Evolutionary conservation across 2,888 invertebrate species (phyloP).

Genomic region (Graphium colonna): DNA sequence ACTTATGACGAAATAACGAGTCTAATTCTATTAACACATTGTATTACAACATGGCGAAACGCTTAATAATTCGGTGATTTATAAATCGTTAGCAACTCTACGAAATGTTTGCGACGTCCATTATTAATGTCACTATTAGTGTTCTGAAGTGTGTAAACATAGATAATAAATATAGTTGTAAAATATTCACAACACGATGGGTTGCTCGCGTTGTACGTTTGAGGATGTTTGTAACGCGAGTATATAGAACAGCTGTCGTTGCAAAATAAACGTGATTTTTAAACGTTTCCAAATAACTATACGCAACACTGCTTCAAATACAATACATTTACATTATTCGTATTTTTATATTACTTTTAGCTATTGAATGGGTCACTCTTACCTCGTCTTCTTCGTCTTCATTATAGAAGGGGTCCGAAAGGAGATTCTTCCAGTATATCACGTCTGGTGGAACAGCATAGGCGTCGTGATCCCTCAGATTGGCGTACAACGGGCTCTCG

Average conservation of each 20-base stretch:
- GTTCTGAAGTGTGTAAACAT: not conserved
- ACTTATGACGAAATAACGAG: not conserved
- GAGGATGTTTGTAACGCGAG: not conserved
- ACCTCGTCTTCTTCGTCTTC: constrained; percentile 80
- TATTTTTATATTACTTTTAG: too few species aligned
- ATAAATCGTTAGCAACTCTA: not conserved
- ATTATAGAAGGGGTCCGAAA: constrained; percentile 70
- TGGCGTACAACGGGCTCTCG: constrained; percentile 71
- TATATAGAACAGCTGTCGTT: not conserved
- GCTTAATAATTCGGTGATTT: not conserved
- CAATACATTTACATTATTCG: constrained; percentile 5
- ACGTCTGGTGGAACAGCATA: constrained; percentile 74
- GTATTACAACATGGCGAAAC: not conserved
- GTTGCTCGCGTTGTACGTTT: not conserved
- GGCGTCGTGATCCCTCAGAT: constrained; percentile 69
- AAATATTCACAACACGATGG: not conserved
- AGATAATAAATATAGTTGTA: not conserved
- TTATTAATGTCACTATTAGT: not conserved
- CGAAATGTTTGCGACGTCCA: not conserved
- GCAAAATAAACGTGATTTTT: not conserved
- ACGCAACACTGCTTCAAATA: too few species aligned
- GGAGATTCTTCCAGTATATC: constrained; percentile 74
- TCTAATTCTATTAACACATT: not conserved
- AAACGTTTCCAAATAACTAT: not conserved
- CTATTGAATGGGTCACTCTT: too few species aligned